phyloP scores from a whole-genome alignment of 1,140 invertebrate genomes.

The Ylistrum balloti region DNA sequence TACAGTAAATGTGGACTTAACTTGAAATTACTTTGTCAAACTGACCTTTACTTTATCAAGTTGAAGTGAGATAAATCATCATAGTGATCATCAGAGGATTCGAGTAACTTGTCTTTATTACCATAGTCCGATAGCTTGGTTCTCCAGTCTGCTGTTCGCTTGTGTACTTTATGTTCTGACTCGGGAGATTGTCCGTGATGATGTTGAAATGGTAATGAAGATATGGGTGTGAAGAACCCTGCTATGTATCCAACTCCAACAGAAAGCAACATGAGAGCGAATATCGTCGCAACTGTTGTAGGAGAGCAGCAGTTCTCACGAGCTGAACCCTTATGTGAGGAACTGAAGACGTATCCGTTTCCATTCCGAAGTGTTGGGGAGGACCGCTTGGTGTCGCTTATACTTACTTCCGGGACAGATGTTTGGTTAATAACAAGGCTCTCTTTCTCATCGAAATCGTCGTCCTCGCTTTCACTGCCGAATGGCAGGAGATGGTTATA shows the following conservation, averaged over 20 bases:
- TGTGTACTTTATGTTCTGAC: constrained; percentile 46
- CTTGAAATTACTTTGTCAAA: too few relatives aligned
- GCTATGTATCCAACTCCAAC: constrained; percentile 69
- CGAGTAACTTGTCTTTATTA: constrained; percentile 42
- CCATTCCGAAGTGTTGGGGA: constrained; percentile 44
- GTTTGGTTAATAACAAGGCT: constrained; percentile 28
- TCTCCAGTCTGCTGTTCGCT: constrained; percentile 65
- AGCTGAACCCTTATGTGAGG: constrained; percentile 30
- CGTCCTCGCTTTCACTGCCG: constrained; percentile 67
- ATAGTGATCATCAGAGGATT: too few relatives aligned
- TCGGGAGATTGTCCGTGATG: neutral
- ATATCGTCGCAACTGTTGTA: constrained; percentile 57
- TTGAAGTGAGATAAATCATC: too few relatives aligned
- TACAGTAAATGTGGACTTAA: too few relatives aligned
- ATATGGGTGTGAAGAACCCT: constrained; percentile 64
- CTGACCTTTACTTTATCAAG: too few relatives aligned
- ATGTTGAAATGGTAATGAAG: constrained; percentile 13
- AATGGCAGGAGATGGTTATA: constrained; percentile 61
- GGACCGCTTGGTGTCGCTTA: constrained; percentile 55
- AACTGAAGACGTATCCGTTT: constrained; percentile 62
- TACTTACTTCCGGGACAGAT: constrained; percentile 48
- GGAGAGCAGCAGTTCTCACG: constrained; percentile 62
- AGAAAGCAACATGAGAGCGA: constrained; percentile 60
- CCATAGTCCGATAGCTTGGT: constrained; percentile 67
- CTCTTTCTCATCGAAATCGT: constrained; percentile 57